Evolutionary conservation across 2,113 vertebrate species (phyloP), one percentile per base, ranked within the genome.

Genomic region (Aegithalos caudatus): DNA sequence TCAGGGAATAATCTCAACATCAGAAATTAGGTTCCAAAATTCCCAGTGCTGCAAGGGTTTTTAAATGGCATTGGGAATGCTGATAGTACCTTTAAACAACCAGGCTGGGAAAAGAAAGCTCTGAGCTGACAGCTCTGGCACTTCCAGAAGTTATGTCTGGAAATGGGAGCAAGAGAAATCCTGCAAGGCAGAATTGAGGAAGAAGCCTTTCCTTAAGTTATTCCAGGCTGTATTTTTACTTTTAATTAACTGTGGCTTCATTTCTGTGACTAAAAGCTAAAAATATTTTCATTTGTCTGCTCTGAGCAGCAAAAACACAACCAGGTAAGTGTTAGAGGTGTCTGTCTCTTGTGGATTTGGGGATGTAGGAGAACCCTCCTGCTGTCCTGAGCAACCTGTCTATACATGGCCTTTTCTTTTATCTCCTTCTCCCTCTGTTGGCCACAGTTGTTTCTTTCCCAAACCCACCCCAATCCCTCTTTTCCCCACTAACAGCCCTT

Each of bases 391-490:
- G 31, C 3, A 51, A 13, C 23, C 23, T 44, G 4, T 18, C 42
- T 47, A 4, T 3, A 2, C 1, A 1, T 18, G 7, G 18, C 6
- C 13, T 21, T 6, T 24, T 9, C 9, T 72, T 77, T 62, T 24
- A 31, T 17, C 8, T 51, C 29, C 18, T 72, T 78, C 48, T 37
- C 50, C 28, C 74, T 62, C 9, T 58, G 10, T 25, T 77, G 22
- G 44, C 19, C 28, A 7, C 12, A 14, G 17, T 21, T 81, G 3
- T 31, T 77, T 31, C 27, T 69, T 69, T 31, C 44, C 25, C 12
- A 31, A 72, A 33, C 2, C 21, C 38, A 29, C 15, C 31, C 12
- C 3, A 6, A 23, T 15, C 28, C 25, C 22, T 33, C 10, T 60
- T 58, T 76, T 70, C 18, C 66, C 27, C 51, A 1, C 29, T 8